phyloP scores from a whole-genome alignment of 2,113 vertebrate genomes.

The Excalfactoria chinensis region DNA sequence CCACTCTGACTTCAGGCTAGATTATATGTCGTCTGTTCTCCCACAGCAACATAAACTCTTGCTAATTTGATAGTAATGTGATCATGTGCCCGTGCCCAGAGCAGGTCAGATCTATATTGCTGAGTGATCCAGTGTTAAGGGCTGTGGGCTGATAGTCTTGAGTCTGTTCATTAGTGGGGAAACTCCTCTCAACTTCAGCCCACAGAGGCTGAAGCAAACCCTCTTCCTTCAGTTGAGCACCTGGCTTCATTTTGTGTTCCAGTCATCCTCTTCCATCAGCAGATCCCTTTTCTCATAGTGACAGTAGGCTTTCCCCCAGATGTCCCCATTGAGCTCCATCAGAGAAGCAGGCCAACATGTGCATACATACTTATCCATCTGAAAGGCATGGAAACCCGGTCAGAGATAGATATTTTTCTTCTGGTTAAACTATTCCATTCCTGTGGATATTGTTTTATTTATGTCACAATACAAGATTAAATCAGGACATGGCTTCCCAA shows the following conservation, averaged over 20 bases:
- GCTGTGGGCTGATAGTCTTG: not conserved
- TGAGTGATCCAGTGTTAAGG: not conserved
- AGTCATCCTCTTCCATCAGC: not conserved
- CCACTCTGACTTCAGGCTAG: constrained; percentile 48
- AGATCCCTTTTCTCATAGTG: not conserved
- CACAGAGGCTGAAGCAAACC: not conserved
- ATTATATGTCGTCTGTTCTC: constrained; percentile 47
- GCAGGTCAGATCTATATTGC: not conserved
- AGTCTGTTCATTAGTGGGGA: not conserved
- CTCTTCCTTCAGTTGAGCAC: not conserved
- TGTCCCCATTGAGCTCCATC: constrained; percentile 4
- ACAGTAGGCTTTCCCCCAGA: not conserved
- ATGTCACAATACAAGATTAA: constrained; percentile 29
- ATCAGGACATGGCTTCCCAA: constrained; percentile 53
- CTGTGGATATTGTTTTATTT: constrained; percentile 64
- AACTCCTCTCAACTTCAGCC: not conserved
- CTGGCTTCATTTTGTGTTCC: not conserved
- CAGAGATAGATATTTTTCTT: constrained; percentile 48
- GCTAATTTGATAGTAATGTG: constrained; percentile 37
- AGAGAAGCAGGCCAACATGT: not conserved
- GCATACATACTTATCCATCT: not conserved
- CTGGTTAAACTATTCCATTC: constrained; percentile 47
- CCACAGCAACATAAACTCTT: not conserved
- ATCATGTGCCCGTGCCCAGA: not conserved
- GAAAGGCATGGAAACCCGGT: not conserved